A percentile compares a stretch with the other conserved stretches of the same genome.
phyloP scores from a whole-genome alignment of 1,140 invertebrate species.

The Drosophila littoralis region DNA sequence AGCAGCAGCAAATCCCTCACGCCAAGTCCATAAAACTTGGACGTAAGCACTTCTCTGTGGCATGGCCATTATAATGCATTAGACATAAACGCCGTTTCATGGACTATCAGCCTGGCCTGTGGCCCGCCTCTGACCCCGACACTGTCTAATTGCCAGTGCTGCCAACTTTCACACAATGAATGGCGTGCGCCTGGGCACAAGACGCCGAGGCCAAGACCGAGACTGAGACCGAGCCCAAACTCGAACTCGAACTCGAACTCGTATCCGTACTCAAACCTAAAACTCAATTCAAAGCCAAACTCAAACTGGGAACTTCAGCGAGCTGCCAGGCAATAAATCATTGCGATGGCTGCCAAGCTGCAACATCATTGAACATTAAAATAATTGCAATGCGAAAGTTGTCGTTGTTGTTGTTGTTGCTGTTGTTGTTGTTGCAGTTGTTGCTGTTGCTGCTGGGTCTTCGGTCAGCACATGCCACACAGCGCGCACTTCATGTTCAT shows the following conservation, averaged over 20 bases:
- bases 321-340: constrained; percentile 64
- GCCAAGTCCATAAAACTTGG: constrained; percentile 8
- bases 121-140: constrained; percentile 8
- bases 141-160: constrained; percentile 64
- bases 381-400: constrained; percentile 77
- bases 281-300: constrained; percentile 11
- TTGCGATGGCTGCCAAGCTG: constrained; percentile 67
- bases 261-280: neutral
- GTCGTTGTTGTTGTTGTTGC: constrained; percentile 10
- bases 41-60: constrained; percentile 33
- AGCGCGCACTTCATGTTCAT: constrained; percentile 58
- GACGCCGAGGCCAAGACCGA: too few relatives aligned
- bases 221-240: neutral
- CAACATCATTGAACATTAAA: constrained; percentile 81
- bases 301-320: constrained; percentile 28
- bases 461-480: constrained; percentile 38
- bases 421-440: constrained; percentile 17
- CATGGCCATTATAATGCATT: constrained; percentile 73
- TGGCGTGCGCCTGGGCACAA: constrained; percentile 15
- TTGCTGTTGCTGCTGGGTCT: constrained; percentile 7
- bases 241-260: neutral
- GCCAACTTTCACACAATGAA: constrained; percentile 64
- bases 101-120: constrained; percentile 28
- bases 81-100: constrained; percentile 72
- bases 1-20: neutral